Conservation (phyloP, 2,113 vertebrate species). For the Phaethornis superciliosus region DNA sequence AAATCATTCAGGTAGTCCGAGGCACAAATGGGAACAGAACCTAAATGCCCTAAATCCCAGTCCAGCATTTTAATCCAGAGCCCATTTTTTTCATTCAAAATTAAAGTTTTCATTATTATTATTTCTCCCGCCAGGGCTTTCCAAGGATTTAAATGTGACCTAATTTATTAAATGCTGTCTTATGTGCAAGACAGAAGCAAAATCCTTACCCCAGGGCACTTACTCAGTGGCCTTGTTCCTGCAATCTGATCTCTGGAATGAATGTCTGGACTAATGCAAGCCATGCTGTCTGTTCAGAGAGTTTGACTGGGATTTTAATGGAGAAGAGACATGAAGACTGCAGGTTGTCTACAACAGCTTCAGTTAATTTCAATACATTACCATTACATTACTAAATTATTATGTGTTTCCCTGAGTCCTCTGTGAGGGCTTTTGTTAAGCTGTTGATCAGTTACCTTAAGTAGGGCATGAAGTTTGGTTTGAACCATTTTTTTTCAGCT, state of each 20-base stretch:
- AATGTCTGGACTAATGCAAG: neutral
- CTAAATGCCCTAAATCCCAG: neutral
- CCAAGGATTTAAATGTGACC: conserved; percentile 6
- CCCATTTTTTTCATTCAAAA: neutral
- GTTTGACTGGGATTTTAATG: neutral
- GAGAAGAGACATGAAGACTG: neutral
- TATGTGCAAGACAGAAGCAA: conserved; percentile 1
- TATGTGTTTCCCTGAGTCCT: neutral
- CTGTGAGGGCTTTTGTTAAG: neutral
- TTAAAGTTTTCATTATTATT: neutral
- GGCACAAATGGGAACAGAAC: neutral
- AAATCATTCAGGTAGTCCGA: neutral
- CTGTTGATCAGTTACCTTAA: neutral
- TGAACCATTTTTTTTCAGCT: neutral
- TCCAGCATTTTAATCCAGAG: neutral
- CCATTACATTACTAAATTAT: neutral
- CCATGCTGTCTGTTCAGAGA: neutral
- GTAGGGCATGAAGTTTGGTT: neutral
- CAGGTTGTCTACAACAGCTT: neutral
- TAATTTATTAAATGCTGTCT: conserved; percentile 49
- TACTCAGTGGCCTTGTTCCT: neutral
- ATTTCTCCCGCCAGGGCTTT: conserved; percentile 13
- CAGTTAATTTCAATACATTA: neutral
- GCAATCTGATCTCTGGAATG: conserved; percentile 39
- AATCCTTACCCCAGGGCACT: conserved; percentile 36